Conservation (phyloP, 2,797 vertebrate species). For the Ceryle rudis region DNA sequence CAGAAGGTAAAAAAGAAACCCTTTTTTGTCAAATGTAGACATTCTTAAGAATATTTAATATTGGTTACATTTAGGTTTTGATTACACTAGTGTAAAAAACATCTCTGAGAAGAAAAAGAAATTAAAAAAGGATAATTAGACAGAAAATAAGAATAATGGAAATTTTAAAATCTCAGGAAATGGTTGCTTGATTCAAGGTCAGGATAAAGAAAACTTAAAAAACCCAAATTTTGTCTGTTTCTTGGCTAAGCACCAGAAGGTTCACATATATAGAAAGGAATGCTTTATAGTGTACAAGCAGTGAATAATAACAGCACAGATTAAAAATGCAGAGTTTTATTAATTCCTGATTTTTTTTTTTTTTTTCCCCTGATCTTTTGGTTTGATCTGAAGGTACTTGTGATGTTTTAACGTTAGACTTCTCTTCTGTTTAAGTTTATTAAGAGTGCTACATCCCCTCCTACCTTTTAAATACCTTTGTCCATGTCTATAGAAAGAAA, state of each 20-base stretch:
- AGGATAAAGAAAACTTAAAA: not conserved
- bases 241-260: not conserved
- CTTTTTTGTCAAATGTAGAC: not conserved
- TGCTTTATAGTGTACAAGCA: not conserved
- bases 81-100: not conserved
- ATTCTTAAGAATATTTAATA: not conserved
- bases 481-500: not conserved
- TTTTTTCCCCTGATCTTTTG: not conserved
- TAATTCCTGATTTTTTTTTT: not conserved
- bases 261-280: not conserved
- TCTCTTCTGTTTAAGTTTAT: not conserved
- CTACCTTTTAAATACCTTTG: not conserved
- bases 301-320: not conserved
- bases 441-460: not conserved
- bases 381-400: not conserved
- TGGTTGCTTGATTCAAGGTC: not conserved
- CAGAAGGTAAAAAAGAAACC: not conserved
- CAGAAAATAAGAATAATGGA: not conserved
- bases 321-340: not conserved
- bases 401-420: not conserved
- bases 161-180: not conserved
- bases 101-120: not conserved
- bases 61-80: not conserved
- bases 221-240: accelerated
- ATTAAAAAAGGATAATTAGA: not conserved